Evolutionary conservation across 2,888 invertebrate genomes (phyloP).

Genomic region (Mythimna ferrago): DNA sequence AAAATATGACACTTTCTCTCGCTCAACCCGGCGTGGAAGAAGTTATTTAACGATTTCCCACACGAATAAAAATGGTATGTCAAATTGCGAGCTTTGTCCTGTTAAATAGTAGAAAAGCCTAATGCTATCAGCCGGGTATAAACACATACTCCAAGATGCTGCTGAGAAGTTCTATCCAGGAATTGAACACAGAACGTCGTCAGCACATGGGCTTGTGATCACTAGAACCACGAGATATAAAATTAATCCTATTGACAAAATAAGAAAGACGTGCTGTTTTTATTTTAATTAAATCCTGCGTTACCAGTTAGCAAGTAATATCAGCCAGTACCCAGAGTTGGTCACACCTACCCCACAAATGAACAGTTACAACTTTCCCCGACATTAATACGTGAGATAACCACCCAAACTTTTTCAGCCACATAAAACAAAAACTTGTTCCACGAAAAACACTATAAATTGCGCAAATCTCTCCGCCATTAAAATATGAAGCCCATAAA

Average conservation of each 20-base stretch:
- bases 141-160: too few species aligned
- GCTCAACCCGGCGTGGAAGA: too few species aligned
- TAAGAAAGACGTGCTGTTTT: not conserved
- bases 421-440: constrained; percentile 48
- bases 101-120: too few species aligned
- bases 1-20: too few species aligned
- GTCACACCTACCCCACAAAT: not conserved
- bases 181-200: too few species aligned
- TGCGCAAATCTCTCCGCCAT: constrained; percentile 49
- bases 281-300: not conserved
- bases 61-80: too few species aligned
- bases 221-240: too few species aligned
- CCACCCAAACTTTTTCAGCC: constrained; percentile 25
- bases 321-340: not conserved
- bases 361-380: not conserved
- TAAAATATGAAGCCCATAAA: constrained; percentile 57
- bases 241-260: not conserved
- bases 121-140: too few species aligned
- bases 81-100: too few species aligned
- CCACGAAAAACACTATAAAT: constrained; percentile 53
- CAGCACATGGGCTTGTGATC: too few species aligned
- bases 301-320: not conserved
- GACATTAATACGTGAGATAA: constrained; percentile 12
- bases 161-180: too few species aligned
- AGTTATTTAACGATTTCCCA: too few species aligned